phyloP scores from a whole-genome alignment of 2,888 invertebrate genomes.

The Dromius quadrimaculatus region DNA sequence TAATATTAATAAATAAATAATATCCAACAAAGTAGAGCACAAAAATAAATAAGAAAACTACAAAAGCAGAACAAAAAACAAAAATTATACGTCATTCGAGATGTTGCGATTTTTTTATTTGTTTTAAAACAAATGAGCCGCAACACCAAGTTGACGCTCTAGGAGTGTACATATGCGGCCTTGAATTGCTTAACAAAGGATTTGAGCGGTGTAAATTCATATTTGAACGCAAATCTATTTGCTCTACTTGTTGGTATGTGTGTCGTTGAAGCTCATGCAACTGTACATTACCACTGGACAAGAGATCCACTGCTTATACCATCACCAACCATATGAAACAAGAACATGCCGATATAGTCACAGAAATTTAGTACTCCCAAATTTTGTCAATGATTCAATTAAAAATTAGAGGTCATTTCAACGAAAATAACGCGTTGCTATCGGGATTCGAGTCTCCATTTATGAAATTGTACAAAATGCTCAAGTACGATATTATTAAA shows the following conservation, averaged over 20 bases:
- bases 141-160: conserved; percentile 83
- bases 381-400: neutral
- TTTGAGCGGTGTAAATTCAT: conserved; percentile 68
- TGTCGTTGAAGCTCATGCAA: conserved; percentile 70
- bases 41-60: conserved; percentile 24
- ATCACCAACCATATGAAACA: conserved; percentile 57
- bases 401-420: no score
- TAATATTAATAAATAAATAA: conserved; percentile 20
- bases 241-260: conserved; percentile 53
- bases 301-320: conserved; percentile 72
- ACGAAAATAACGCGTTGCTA: no score
- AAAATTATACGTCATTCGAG: conserved; percentile 69
- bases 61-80: conserved; percentile 19
- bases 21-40: conserved; percentile 39
- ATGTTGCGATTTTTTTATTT: conserved; percentile 81
- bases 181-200: conserved; percentile 65
- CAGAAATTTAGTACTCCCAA: neutral
- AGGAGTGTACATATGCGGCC: conserved; percentile 66
- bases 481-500: no score
- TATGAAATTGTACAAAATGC: no score
- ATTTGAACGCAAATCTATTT: conserved; percentile 62
- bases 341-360: conserved; percentile 46
- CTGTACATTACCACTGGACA: conserved; percentile 78
- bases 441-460: no score
- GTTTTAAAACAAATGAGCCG: conserved; percentile 81